Evolutionary conservation across 2,113 vertebrate genomes (phyloP).

Genomic region (Carassius auratus): DNA sequence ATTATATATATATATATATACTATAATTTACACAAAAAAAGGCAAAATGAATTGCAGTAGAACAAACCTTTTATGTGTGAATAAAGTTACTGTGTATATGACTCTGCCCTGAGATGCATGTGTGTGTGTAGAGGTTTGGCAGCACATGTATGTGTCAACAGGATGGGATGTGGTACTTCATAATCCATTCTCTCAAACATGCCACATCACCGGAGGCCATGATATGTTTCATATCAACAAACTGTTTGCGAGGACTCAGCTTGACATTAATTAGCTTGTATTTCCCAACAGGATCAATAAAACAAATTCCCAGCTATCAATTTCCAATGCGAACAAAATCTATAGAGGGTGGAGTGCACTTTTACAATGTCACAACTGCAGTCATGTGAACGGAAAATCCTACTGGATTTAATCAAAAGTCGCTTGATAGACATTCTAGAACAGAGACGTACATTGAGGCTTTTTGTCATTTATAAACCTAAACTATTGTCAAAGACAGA

Average conservation of each 20-base stretch:
- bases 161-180: slow-evolving; percentile 39
- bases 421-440: background rate
- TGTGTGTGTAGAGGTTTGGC: background rate
- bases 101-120: background rate
- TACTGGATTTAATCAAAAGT: background rate
- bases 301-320: slow-evolving; percentile 59
- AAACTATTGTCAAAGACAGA: slow-evolving; percentile 7
- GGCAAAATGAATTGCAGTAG: background rate
- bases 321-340: slow-evolving; percentile 37
- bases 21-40: too few relatives aligned
- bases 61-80: background rate
- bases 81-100: background rate
- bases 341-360: slow-evolving; percentile 46
- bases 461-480: background rate
- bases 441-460: too few relatives aligned
- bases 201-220: slow-evolving; percentile 63
- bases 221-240: slow-evolving; percentile 45
- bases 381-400: slow-evolving; percentile 35
- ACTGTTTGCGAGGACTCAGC: slow-evolving; percentile 39
- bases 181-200: slow-evolving; percentile 61
- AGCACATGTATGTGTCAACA: slow-evolving; percentile 27
- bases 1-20: too few relatives aligned
- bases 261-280: slow-evolving; percentile 63
- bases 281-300: slow-evolving; percentile 58
- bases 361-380: slow-evolving; percentile 19